Evolutionary conservation across 2,888 invertebrate genomes (phyloP), one percentile per base, ranked within the genome.

Genomic region (Caenorhabditis sp.): DNA sequence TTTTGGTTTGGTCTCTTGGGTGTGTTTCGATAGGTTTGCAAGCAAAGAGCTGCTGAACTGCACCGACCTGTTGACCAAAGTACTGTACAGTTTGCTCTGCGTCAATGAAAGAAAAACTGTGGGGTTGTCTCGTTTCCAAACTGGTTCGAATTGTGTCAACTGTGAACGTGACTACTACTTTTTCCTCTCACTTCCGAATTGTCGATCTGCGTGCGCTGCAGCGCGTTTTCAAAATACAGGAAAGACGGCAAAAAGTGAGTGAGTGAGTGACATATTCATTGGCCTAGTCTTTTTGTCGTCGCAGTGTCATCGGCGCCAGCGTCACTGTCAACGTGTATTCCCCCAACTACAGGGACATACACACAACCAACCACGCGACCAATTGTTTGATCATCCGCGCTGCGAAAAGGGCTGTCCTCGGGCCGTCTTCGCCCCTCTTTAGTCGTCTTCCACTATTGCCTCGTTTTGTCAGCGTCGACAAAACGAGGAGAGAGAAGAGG

Each of bases 341-440:
- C 55, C 60, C 26, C 22, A 40, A 60, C 32, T 47, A 32, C 55
- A 55, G 55, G n/a, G n/a, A n/a, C n/a, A 55, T 55, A 58, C 35
- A 62, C 51, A 58, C 65, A 67, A 47, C 35, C 22, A 35, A 67
- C 76, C 76, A 76, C 76, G 76, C 58, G 76, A 58, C 53, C 60
- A 55, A 55, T 76, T 76, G 67, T 76, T 76, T 76, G 67, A 76
- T 76, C 67, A 76, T 61, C 35, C 37, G 56, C 22, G 47, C 47
- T 56, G 74, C 74, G 65, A 55, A 76, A 76, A 76, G 44, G 76
- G 76, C 22, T 76, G 60, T 35, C 72, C 76, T 53, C 67, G 44
- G 28, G 40, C 20, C 53, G n/a, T n/a, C n/a, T n/a, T n/a, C n/a
- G n/a, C n/a, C n/a, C n/a, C n/a, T n/a, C n/a, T n/a, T n/a, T n/a